Base-by-base conservation (phyloP, 2,888 invertebrate species). In the Meghimatium bilineatum region DNA sequence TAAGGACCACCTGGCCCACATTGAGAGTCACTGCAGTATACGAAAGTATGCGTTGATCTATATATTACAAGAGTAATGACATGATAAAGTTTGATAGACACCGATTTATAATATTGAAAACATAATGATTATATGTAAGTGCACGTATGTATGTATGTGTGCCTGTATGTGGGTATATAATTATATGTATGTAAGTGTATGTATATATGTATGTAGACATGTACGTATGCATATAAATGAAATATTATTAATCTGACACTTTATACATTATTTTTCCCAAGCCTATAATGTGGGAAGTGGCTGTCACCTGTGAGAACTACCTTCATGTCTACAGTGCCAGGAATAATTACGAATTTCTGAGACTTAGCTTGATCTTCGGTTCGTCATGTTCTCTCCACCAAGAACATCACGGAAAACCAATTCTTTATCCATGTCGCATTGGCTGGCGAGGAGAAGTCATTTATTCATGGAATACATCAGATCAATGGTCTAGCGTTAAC, bases 291-390 rank as follows among this genome's bases (percentile, higher is more conserved):
- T 80, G 79, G 84, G 10, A n/a, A 8, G 26, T 84, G 29, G 12
- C 52, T 20, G 38, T 84, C 32, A 32, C 5, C 20, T 84, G 84
- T 49, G 20, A 74, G 10, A 67, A 79, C 56, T 80, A 80, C 67
- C 49, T 74, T n/a, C 66, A 36, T 12, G 75, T 84, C 32, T 84
- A 84, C 75, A 63, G 23, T 3, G 79, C 84, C 23, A n/a, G 26
- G 20, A 49, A 56, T n/a, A 23, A 49, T 3, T 67, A 84, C n/a
- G 80, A 80, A 23, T 72, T 84, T n/a, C 52, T 84, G 26, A 63
- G 67, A 26, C 80, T 74, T 0, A 63, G 60, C 8, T 29, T 72
- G 32, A 17, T 23, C 0, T 12, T 32, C n/a, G 38, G 20, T 10
- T 84, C 84, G 0, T 20, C 34, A 1, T 84, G 84, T 36, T 0